Base-by-base conservation (phyloP, 2,113 vertebrate genomes). In the Lepidothrix coronata region DNA sequence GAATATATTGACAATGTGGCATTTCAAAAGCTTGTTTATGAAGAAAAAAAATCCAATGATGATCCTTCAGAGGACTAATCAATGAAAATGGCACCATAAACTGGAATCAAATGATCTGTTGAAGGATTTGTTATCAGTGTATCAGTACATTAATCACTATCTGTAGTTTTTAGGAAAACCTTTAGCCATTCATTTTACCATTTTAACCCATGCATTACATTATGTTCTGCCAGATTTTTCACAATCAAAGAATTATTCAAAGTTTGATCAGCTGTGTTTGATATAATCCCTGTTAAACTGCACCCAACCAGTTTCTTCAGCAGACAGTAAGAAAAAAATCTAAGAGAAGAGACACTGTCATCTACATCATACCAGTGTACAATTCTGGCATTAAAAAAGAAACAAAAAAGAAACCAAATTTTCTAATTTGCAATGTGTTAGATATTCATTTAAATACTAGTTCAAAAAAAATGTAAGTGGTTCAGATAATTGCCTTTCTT, bases 11-110 rank as follows among this genome's bases (percentile, higher is more conserved):
- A 88, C 48, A 94, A 91, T 9, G 52, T 52, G 57, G 31, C 22
- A 91, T 88, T 98, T 96, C 65, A 80, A 70, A 97, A 68, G 24
- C 57, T 91, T 95, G 58, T 91, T 96, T 93, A 85, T 86, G 62
- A 97, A 95, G 33, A 51, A 86, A 58, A 80, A 94, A 94, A 82
- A 44, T n/a, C 14, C 43, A 43, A 48, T 28, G 21, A 91, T 46
- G 74, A 93, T 85, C 51, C 49, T 89, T 87, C 68, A 83, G 85
- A 91, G 49, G 33, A 94, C 54, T 91, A 94, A 95, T 92, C 95
- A 96, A 91, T 96, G 25, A 89, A 96, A 96, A 88, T 52, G 46
- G 37, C 27, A 96, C 14, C 67, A 95, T 74, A 82, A 59, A 77
- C 43, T 93, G 77, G 4, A 93, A 82, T 79, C 55, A 91, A 88